Conservation (phyloP, 2,113 vertebrate genomes). For the Hippolais icterina region DNA sequence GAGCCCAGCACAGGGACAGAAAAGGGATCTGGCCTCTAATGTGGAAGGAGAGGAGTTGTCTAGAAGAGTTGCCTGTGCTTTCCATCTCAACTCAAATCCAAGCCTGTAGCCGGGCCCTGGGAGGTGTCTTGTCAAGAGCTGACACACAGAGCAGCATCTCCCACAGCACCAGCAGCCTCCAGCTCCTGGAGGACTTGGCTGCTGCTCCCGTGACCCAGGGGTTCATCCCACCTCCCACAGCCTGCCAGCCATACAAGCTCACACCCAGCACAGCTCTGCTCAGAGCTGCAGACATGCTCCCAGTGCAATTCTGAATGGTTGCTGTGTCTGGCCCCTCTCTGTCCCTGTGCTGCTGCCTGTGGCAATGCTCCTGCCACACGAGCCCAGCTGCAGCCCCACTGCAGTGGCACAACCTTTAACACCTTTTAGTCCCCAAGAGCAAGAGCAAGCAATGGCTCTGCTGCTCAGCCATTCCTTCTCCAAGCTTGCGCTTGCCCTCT, state of each 20-base stretch:
- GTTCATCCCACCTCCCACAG: neutral
- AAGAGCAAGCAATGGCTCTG: neutral
- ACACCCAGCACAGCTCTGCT: neutral
- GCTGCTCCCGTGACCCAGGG: neutral
- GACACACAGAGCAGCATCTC: neutral
- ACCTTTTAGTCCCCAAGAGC: neutral
- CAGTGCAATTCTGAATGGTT: rapidly evolving
- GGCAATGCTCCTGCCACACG: neutral
- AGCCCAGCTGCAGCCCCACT: neutral
- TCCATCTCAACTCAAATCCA: neutral
- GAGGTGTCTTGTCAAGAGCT: neutral
- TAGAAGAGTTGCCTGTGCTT: neutral
- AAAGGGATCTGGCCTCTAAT: neutral
- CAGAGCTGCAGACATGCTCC: neutral
- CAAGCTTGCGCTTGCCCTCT: neutral
- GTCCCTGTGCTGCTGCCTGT: neutral
- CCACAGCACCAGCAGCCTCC: neutral
- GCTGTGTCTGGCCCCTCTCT: neutral
- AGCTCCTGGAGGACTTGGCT: rapidly evolving
- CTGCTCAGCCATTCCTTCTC: neutral
- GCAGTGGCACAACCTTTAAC: neutral
- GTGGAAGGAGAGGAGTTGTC: neutral
- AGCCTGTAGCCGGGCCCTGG: rapidly evolving
- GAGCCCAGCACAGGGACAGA: neutral
- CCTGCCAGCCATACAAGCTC: neutral